Evolutionary conservation across 2,888 invertebrate genomes (phyloP), one percentile per base, ranked within the genome.

Genomic region (Cryptophagus acutangulus): DNA sequence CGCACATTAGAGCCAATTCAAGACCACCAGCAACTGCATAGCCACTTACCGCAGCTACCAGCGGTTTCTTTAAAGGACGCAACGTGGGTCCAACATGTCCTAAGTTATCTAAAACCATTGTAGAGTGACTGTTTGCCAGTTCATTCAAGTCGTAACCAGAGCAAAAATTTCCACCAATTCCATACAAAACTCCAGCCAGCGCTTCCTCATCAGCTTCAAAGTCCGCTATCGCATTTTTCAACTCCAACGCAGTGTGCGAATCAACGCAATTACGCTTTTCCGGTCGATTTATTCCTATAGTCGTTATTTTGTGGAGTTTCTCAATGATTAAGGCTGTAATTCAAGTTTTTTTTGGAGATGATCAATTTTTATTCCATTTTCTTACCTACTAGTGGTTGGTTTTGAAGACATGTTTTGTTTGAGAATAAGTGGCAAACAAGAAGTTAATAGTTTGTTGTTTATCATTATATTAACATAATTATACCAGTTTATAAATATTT

Each of bases 91-190:
- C 3, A n/a, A 26, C 20, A 20, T 9, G 20, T 20, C 9, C n/a
- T n/a, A n/a, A n/a, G n/a, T n/a, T n/a, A n/a, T n/a, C n/a, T n/a
- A n/a, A 20, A 20, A 26, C 26, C 26, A 26, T 26, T 26, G 26
- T 26, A 12, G 15, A 20, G 16, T 13, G 15, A 46, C 45, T 36
- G 36, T 54, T 26, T 49, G 78, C 71, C 38, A 94, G 71, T 61
- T 92, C 87, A 36, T 82, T 74, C 36, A 95, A 74, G 69, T 96
- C 94, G 64, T 84, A 89, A 0, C 96, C 96, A 2, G 94, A 81
- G 67, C 92, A 94, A 68, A 97, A 96, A 40, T 84, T 87, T 0
- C 94, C 94, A n/a, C 94, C 93, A 58, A 81, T 78, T 4, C 96
- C 96, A 65, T 92, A 79, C 2, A 97, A 71, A 1, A 97, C 82